Evolutionary conservation across 2,888 invertebrate species (phyloP), one percentile per base, ranked within the genome.

Genomic region (Nebria salina): DNA sequence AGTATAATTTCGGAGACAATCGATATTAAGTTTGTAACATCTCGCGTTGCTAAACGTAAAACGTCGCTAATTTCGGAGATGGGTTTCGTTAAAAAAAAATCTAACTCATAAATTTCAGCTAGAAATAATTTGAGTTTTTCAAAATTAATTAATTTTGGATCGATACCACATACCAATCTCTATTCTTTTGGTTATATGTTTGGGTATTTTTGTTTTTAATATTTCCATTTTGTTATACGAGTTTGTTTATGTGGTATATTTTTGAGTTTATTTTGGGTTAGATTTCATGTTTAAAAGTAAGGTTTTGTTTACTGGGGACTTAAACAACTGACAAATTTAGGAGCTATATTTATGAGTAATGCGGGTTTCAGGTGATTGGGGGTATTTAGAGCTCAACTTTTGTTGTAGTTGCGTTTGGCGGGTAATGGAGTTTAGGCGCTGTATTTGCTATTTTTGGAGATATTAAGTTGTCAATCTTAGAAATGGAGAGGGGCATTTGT

Each of bases 171-270:
- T 80, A 80, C 79, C 74, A n/a, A 66, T 15, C 74, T 80, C 75
- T 75, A 80, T 8, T 11, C 79, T 65, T 54, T 75, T 43, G 42
- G n/a, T 75, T 13, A 80, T 75, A 75, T 80, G 74, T 75, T 70
- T 80, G 0, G 79, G 79, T 8, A 80, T 75, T 54, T 80, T 80
- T 20, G 65, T 68, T 80, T 80, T 80, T 70, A 80, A 80, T 68
- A 80, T 70, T 70, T 80, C 79, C 79, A 75, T 80, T 70, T 26
- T 66, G 13, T 1, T 41, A 11, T 25, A 26, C 26, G 20, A 15
- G 34, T 34, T 34, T 34, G 34, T 13, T 70, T 64, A 72, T 43
- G 64, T 66, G 2, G 7, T n/a, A 34, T 34, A 34, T 34, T 1
- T 34, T 34, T 34, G 34, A 34, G 1, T 34, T 34, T 34, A 54